Base-by-base conservation (phyloP, 2,113 vertebrate genomes). In the Gavia stellata region DNA sequence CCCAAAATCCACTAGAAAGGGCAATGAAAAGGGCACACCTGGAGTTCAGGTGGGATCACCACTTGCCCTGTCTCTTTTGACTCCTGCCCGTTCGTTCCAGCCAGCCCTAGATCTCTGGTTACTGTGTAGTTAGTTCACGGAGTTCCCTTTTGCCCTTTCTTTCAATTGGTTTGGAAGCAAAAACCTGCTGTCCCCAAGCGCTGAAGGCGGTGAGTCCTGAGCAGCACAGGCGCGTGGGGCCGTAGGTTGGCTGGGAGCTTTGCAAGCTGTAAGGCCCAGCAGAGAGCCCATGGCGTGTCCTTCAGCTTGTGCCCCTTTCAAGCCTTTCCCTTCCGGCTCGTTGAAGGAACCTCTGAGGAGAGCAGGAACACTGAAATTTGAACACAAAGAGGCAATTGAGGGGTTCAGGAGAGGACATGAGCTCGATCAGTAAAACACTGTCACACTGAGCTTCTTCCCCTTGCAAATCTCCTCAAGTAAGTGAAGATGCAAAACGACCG, bases 61-160 rank as follows among this genome's bases (percentile, higher is more conserved):
- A 11, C 31, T 68, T 59, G 24, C 53, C 33, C 25, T 25, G 11
- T 36, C 47, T 66, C 42, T 33, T 17, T 72, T 55, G 47, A 55
- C 29, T 66, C 55, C 62, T 11, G 17, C 16, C 16, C 0, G 0
- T 50, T 70, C 0, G 0, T 62, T 89, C 53, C 77, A 62, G 33
- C 9, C 28, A 74, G 50, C 4, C 55, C 3, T 63, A 49, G 7
- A 14, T 26, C 63, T 29, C 19, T 49, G 47, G 15, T 79, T 55
- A 26, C 18, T 26, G 6, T 28, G 9, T 0, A n/a, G 45, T 38
- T 0, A n/a, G 45, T 38, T 53, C 17, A n/a, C 14, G 7, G 31
- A 14, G 8, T 50, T 68, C 31, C 42, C 24, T 87, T 89, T 55
- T 55, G 20, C 26, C 40, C 55, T 58, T 34, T 29, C 28, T 86